These are phyloP conservation scores for Enteromius anoplus DNA, from an alignment of 2,797 vertebrate genomes.

Conservation along the genomic window DNA sequence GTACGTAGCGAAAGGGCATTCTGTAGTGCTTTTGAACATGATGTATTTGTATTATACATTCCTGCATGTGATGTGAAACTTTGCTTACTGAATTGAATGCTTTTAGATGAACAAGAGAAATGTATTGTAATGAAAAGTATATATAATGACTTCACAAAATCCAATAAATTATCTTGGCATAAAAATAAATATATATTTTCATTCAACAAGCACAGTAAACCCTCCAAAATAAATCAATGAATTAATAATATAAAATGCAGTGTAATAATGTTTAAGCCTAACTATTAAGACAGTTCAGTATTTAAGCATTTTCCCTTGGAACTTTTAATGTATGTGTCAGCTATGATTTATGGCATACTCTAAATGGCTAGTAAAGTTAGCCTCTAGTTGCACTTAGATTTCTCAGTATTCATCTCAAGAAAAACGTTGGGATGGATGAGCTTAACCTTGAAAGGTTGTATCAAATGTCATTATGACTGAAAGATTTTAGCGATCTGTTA, in stretches of 20 bases:
- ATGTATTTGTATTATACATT: background rate
- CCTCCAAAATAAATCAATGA: slow-evolving; percentile 17
- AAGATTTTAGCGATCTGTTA: slow-evolving; percentile 18
- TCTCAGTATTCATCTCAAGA: slow-evolving; percentile 66
- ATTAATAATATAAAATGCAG: slow-evolving; percentile 3
- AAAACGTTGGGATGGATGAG: slow-evolving; percentile 69
- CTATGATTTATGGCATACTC: slow-evolving; percentile 24
- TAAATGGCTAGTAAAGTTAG: slow-evolving; percentile 44
- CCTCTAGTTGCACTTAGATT: slow-evolving; percentile 37
- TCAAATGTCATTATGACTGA: slow-evolving; percentile 45
- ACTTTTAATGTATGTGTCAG: slow-evolving; percentile 7
- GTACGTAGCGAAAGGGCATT: background rate
- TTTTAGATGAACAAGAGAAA: background rate
- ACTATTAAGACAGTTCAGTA: background rate
- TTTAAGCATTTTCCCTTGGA: background rate
- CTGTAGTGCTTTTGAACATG: slow-evolving; percentile 10
- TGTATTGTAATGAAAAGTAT: background rate
- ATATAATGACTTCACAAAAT: slow-evolving; percentile 22
- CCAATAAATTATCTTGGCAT: slow-evolving; percentile 31
- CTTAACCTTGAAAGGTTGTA: slow-evolving; percentile 64
- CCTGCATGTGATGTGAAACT: background rate
- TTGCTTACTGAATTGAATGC: background rate
- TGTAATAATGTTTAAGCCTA: slow-evolving; percentile 8
- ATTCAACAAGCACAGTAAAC: slow-evolving; percentile 1
- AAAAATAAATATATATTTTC: background rate